Evolutionary conservation across 2,113 vertebrate genomes (phyloP), one percentile per base, ranked within the genome.

Genomic region (Alectura lathami): DNA sequence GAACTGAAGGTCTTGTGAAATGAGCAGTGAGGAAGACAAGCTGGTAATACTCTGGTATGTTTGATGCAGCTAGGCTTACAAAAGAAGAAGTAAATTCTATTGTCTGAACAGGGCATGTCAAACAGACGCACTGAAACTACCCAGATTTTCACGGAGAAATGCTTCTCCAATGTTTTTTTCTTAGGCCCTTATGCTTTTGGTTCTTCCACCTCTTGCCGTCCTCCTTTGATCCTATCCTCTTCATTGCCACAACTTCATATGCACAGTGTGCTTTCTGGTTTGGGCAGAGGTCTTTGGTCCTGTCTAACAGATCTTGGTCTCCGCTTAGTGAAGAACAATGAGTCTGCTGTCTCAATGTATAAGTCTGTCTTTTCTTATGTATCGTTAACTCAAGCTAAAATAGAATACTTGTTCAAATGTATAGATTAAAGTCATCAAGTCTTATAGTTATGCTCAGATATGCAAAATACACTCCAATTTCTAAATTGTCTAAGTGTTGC

Each of bases 401-500:
- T 6, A 54, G 13, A 81, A 51, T 36, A 12, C 17, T 77, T 84
- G 40, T 63, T 63, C 17, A 34, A 40, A 40, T 29, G 10, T 17
- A 20, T 40, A 63, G 36, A 38, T 63, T 63, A 63, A 40, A 63
- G 26, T 89, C 57, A 87, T 50, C 24, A 87, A 34, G 36, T 87
- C 32, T 89, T 84, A 47, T 14, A 53, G 27, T 51, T 93, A 40
- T 66, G 43, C 53, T 84, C 73, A 84, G n/a, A 86, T 50, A 73
- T 57, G 57, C 62, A 64, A 88, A 96, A 59, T 84, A 60, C 53
- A n/a, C 53, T 89, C 36, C 53, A 8, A 45, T 82, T 94, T 87
- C 86, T 89, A 64, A 93, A 47, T 94, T 94, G 86, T 90, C 76
- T 78, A n/a, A n/a, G 23, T 94, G 90, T 92, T 40, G 47, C 56